Evolutionary conservation across 2,797 vertebrate genomes (phyloP), one percentile per base, ranked within the genome.

Genomic region (Hippopotamyrus pictus): DNA sequence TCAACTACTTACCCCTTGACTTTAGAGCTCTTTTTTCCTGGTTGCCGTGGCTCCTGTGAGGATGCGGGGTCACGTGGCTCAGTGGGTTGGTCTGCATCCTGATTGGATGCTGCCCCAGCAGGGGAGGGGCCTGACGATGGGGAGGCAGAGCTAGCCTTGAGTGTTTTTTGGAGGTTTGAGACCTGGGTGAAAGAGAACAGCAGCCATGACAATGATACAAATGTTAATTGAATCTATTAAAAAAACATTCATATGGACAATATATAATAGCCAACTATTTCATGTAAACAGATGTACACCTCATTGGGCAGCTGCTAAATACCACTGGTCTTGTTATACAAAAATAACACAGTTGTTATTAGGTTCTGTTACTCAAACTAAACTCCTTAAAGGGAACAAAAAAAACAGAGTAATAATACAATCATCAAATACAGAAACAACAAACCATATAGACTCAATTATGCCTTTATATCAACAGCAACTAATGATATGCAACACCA

Each of bases 21-120:
- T 94, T 99, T 99, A 86, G 98, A 99, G 93, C 98, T 97, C 92
- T 99, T 99, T 95, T 99, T 99, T 94, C 98, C 98, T 83, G 98
- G 97, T 90, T 99, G 98, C 87, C 98, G 96, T 0, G 97, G 97
- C 93, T 98, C 97, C 92, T 99, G 98, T 91, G 98, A 98, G 0
- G 98, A 98, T 53, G 97, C 98, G 1, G 96, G 96, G 93, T 96
- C 96, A 90, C 96, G 92, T 9, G 96, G 95, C 92, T 97, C 96
- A 0, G 96, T 95, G 0, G 96, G 95, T 91, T 97, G 96, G 88
- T 96, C 96, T 89, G 95, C 96, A 1, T 97, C 96, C 92, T 96
- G 96, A 95, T 96, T 97, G 92, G 98, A 98, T 0, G 98, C 97
- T 0, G 97, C 97, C 0, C 98, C 98, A 0, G 97, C 98, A 0